phyloP scores from a whole-genome alignment of 1,140 invertebrate species.

The Orussus abietinus region DNA sequence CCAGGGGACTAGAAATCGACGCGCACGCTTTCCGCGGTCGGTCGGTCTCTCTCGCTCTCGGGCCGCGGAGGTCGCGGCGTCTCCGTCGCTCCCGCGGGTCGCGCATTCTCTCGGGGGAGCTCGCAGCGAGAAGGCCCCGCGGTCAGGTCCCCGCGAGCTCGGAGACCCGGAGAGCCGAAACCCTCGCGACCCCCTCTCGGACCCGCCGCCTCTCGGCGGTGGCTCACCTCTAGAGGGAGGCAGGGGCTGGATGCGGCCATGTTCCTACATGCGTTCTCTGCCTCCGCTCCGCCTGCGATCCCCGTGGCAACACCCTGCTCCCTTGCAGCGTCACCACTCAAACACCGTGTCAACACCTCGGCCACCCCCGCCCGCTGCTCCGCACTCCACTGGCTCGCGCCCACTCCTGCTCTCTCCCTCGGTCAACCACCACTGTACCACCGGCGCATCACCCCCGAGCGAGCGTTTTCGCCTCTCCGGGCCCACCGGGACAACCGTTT shows the following conservation, averaged over 20 bases:
- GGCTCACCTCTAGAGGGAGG: slow-evolving; percentile 55
- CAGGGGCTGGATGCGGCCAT: slow-evolving; percentile 54
- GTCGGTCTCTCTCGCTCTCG: too few relatives aligned
- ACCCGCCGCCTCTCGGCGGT: too few relatives aligned
- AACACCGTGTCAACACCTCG: slow-evolving; percentile 16
- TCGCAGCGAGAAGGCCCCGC: too few relatives aligned
- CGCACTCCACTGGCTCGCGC: slow-evolving; percentile 24
- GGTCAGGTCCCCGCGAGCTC: too few relatives aligned
- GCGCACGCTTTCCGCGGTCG: too few relatives aligned
- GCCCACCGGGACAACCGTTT: slow-evolving; percentile 16
- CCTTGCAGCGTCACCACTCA: slow-evolving; percentile 31
- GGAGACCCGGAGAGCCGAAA: too few relatives aligned
- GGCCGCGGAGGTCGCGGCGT: too few relatives aligned
- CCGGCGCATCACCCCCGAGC: slow-evolving; percentile 33
- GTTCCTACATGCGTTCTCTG: slow-evolving; percentile 55
- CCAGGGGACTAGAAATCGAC: too few relatives aligned
- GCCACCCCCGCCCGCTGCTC: slow-evolving; percentile 22
- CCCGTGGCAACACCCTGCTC: slow-evolving; percentile 26
- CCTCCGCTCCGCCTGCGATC: slow-evolving; percentile 50
- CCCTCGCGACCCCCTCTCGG: too few relatives aligned
- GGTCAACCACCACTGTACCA: slow-evolving; percentile 39
- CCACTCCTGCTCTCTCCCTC: slow-evolving; percentile 22
- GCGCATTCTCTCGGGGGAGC: too few relatives aligned
- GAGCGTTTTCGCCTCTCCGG: slow-evolving; percentile 15
- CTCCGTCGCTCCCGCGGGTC: too few relatives aligned